phyloP scores from a whole-genome alignment of 2,113 vertebrate species.

The Takifugu flavidus region DNA sequence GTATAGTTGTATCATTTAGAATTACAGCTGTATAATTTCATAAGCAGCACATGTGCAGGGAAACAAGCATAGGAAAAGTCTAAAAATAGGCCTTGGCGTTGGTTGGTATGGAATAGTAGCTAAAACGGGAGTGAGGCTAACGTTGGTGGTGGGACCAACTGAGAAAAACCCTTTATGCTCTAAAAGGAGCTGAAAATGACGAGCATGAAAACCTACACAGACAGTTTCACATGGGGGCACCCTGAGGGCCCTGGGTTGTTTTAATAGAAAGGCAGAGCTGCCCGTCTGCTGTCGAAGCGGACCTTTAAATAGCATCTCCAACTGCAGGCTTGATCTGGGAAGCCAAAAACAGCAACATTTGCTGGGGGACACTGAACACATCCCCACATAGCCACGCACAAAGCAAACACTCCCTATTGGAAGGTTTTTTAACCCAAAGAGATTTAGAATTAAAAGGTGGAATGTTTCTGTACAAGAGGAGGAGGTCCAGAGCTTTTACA shows the following conservation, averaged over 20 bases:
- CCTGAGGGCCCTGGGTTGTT: neutral
- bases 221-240: slow-evolving; percentile 4
- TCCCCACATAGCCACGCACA: too few species aligned
- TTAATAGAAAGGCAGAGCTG: neutral
- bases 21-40: too few species aligned
- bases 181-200: slow-evolving; percentile 15
- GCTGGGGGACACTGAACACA: neutral
- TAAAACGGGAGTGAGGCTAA: slow-evolving; percentile 3
- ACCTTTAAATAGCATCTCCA: slow-evolving; percentile 44
- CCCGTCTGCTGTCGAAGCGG: neutral
- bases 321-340: slow-evolving; percentile 42
- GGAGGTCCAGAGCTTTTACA: too few species aligned
- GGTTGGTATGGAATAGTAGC: slow-evolving; percentile 7
- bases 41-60: too few species aligned
- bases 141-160: neutral
- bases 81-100: slow-evolving; percentile 14
- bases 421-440: too few species aligned
- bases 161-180: slow-evolving; percentile 8
- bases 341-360: slow-evolving; percentile 24
- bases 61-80: slow-evolving; percentile 14
- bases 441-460: too few species aligned
- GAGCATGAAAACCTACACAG: neutral
- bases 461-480: neutral
- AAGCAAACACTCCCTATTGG: too few species aligned
- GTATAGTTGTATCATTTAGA: too few species aligned